Base-by-base conservation (phyloP, 2,888 invertebrate genomes). In the Tenthredo notha region DNA sequence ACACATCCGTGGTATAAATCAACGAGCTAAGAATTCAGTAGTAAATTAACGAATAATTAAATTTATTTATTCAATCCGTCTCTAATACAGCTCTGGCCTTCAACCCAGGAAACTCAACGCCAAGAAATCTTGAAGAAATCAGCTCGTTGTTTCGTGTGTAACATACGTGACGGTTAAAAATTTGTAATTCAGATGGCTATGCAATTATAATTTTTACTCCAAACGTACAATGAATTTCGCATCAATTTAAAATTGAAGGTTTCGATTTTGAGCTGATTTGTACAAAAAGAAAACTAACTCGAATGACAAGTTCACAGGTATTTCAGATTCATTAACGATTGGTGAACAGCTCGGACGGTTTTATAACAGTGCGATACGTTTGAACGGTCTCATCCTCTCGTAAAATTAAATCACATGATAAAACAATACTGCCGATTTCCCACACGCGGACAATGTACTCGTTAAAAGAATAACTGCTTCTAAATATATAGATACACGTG, bases 381-480 rank as follows among this genome's bases (percentile, higher is more conserved):
- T 29, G 77, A 50, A 43, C 47, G 29, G 50, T 18, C 2, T 54
- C 33, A 25, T 77, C 77, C 54, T 54, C 37, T 3, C 43, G 33
- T 18, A 33, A 18, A 67, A 67, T 18, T 67, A 54, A 50, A 33
- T 50, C 54, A 50, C 54, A 77, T 29, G 47, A 50, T 77, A 54
- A 54, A 29, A 43, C 43, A 43, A 75, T 47, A 75, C 75, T 21
- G 29, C 43, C 75, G 37, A 75, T 75, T 75, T 75, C 75, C 75
- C 75, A 75, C 75, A 77, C 50, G 50, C 77, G 77, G 50, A 77
- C 54, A 77, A 77, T 77, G 54, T 77, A 54, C 77, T 50, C 77
- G 77, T 77, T 77, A 54, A 77, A 77, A 50, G 54, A 77, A 77
- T 50, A 77, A 77, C 77, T 50, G 77, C 77, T 50, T 77, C 54